phyloP scores from a whole-genome alignment of 2,797 vertebrate species.

The Perodicticus potto region DNA sequence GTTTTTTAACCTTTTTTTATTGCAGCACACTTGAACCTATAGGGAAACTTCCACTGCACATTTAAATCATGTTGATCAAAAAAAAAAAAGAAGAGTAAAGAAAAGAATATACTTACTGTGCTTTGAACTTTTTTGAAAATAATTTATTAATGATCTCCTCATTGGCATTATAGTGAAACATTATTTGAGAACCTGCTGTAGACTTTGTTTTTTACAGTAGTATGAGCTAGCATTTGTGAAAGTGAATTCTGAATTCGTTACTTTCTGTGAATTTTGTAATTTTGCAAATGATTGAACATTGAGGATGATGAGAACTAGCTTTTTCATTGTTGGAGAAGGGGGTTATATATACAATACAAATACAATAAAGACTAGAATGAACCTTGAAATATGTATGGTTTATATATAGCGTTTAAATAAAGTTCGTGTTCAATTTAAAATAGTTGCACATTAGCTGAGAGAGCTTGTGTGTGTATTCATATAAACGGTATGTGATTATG shows the following conservation, averaged over 20 bases:
- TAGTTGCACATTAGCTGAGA: neutral
- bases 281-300: constrained; percentile 29
- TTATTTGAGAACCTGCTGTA: neutral
- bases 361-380: constrained; percentile 31
- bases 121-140: too few species aligned
- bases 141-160: neutral
- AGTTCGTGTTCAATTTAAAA: too few species aligned
- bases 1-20: too few species aligned
- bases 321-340: neutral
- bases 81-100: too few species aligned
- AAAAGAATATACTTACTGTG: too few species aligned
- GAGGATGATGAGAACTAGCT: neutral
- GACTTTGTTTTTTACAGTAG: neutral
- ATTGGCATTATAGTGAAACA: neutral
- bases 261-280: constrained; percentile 11
- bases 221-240: neutral
- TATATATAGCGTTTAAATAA: neutral
- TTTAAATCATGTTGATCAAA: too few species aligned
- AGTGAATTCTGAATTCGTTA: constrained; percentile 16
- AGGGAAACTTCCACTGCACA: too few species aligned
- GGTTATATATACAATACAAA: constrained; percentile 28
- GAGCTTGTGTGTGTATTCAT: neutral
- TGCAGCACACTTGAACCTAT: too few species aligned
- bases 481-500: neutral
- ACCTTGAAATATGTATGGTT: neutral